Evolutionary conservation across 2,888 invertebrate species (phyloP).

Genomic region (Eugnorisma glareosa): DNA sequence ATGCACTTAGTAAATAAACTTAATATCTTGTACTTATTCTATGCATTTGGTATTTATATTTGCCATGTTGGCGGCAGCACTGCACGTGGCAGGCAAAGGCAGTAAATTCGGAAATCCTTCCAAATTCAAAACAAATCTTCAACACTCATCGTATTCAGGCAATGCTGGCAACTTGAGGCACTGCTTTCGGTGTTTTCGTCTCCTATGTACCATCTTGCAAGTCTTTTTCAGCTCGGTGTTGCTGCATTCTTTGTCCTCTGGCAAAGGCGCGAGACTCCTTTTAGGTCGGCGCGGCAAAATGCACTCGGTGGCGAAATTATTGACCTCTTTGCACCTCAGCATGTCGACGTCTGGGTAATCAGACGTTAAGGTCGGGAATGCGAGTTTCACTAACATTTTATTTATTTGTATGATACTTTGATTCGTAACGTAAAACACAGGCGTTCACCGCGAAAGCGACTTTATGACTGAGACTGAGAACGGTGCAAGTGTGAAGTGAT

Average conservation of each 20-base stretch:
- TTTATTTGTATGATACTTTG: conserved; percentile 61
- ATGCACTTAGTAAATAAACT: conserved; percentile 53
- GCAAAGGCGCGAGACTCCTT: conserved; percentile 81
- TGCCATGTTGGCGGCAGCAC: conserved; percentile 53
- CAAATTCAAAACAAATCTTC: conserved; percentile 66
- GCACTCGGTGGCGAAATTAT: conserved; percentile 82
- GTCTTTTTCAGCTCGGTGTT: conserved; percentile 80
- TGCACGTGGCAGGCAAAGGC: conserved; percentile 56
- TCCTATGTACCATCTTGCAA: conserved; percentile 75
- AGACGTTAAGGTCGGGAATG: conserved; percentile 76
- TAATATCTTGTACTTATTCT: conserved; percentile 63
- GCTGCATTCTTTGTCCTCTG: conserved; percentile 86
- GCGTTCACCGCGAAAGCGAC: conserved; percentile 73
- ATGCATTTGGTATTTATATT: conserved; percentile 50
- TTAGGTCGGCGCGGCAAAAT: conserved; percentile 83
- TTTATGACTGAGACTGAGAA: conserved; percentile 68
- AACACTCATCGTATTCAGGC: conserved; percentile 85
- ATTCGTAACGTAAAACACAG: conserved; percentile 68
- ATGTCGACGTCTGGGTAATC: conserved; percentile 84
- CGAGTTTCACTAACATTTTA: conserved; percentile 83
- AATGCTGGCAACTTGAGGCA: conserved; percentile 81
- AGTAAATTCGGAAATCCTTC: conserved; percentile 56
- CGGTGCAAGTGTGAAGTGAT: conserved; percentile 62
- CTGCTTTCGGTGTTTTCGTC: conserved; percentile 81
- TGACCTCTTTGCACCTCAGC: conserved; percentile 82